Base-by-base conservation (phyloP, 92 coral and sea anemone genomes). In the Actinostola sp. region DNA sequence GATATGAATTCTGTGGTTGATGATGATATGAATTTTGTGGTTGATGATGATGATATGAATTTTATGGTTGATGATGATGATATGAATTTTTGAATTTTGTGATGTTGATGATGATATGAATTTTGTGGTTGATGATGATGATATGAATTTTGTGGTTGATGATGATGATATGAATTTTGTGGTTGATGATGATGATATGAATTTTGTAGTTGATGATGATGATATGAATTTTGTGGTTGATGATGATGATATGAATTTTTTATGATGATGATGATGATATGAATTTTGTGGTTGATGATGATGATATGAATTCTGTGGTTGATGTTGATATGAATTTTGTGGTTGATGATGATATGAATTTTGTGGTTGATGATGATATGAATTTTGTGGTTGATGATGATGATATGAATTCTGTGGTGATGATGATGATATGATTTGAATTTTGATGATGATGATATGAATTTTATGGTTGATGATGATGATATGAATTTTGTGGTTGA, bases 341-440 rank as follows among this genome's bases (percentile, higher is more conserved):
- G 7, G 7, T 39, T 39, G 45, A 39, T 39, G 14, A 39, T 39
- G 7, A 14, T 7, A 39, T 39, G 45, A n/a, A n/a, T n/a, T n/a
- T n/a, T n/a, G n/a, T n/a, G n/a, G n/a, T n/a, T n/a, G n/a, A 23
- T 48, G 54, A 4, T 48, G 54, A 48, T 48, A 8, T 13, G 2
- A 48, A 3, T 48, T 4, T 8, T n/a, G n/a, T n/a, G n/a, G 21
- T 13, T 48, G 54, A 48, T 48, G 54, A 17, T 8, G 19, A 48
- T 48, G 54, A 23, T 48, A 48, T n/a, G n/a, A n/a, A n/a, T n/a
- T n/a, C n/a, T n/a, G 54, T 48, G 21, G 19, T 48, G 54, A 48
- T 48, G 12, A 48, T 48, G 21, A 48, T 48, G 21, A 48, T 48
- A 14, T n/a, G n/a, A n/a, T n/a, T n/a, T n/a, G n/a, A n/a, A 48